Conservation (phyloP, 2,888 invertebrate species). For the Pteria penguin region DNA sequence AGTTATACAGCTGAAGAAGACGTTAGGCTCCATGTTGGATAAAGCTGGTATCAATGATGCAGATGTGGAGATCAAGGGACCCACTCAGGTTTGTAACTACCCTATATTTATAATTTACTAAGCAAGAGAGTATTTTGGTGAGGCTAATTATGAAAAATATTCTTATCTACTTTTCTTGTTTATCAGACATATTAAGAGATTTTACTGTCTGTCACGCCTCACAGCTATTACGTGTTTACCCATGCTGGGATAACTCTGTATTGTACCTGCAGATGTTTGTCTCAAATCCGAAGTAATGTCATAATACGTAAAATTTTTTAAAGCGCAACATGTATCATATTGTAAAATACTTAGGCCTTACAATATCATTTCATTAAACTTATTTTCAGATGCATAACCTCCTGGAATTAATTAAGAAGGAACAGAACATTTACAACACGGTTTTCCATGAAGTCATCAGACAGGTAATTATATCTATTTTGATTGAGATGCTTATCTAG, state of each 20-base stretch:
- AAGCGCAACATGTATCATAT: no score
- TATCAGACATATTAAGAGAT: no score
- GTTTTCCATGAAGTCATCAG: constrained; percentile 80
- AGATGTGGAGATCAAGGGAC: constrained; percentile 73
- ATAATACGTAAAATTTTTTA: no score
- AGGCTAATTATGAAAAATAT: not conserved
- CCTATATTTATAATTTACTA: no score
- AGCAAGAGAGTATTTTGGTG: not conserved
- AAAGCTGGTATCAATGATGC: constrained; percentile 75
- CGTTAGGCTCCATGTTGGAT: constrained; percentile 77
- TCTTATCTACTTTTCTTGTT: not conserved
- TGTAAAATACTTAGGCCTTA: no score
- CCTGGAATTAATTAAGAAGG: constrained; percentile 79
- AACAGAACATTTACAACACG: constrained; percentile 80
- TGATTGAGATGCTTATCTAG: no score
- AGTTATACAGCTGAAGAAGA: constrained; percentile 77
- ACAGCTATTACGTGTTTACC: no score
- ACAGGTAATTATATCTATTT: constrained; percentile 72
- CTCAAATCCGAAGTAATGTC: no score
- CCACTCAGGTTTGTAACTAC: constrained; percentile 75
- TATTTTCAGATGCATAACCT: constrained; percentile 78
- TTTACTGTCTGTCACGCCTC: no score
- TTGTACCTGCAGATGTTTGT: no score
- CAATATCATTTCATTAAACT: not conserved
- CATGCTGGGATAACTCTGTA: no score